Base-by-base conservation (phyloP, 2,888 invertebrate genomes). In the Netelia melanura region DNA sequence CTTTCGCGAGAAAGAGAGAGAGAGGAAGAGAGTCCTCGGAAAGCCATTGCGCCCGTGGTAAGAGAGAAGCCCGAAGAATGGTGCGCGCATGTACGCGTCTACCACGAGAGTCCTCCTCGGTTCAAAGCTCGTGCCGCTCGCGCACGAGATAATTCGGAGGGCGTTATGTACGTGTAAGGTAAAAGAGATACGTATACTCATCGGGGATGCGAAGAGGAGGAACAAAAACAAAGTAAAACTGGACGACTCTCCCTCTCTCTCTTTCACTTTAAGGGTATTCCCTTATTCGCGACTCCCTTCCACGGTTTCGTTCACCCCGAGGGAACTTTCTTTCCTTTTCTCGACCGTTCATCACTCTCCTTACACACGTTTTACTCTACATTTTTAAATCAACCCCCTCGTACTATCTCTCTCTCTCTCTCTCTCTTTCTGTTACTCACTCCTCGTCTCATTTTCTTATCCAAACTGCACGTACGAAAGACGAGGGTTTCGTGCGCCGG, bases 61-160 rank as follows among this genome's bases (percentile, higher is more conserved):
- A n/a, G 52, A 25, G 38, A 54, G 48, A n/a, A 48, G 58, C 44
- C 48, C 21, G 58, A 25, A 21, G 43, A 14, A 10, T n/a, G 21
- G 3, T 43, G 38, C 38, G 62, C 9, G 14, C 43, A 25, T 21
- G 48, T 52, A 61, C 67, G 68, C 68, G 56, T 23, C n/a, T 61
- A 17, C 21, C 21, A 17, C 17, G n/a, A n/a, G 52, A 14, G 38
- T 77, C 56, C 58, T 3, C 17, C 25, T 54, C 43, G 65, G 75
- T 65, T 82, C 76, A 82, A 82, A 82, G 82, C 82, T 82, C 82
- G 71, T 71, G 82, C 74, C 83, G 83, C 82, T 71, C 65, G 72
- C 48, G 67, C 77, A 71, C 76, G 78, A 78, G 83, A 77, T 82
- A 71, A 82, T 82, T 82, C 62, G 58, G 77, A 72, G 82, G 77